phyloP scores from a whole-genome alignment of 2,888 invertebrate species.

The Nowickia ferox region DNA sequence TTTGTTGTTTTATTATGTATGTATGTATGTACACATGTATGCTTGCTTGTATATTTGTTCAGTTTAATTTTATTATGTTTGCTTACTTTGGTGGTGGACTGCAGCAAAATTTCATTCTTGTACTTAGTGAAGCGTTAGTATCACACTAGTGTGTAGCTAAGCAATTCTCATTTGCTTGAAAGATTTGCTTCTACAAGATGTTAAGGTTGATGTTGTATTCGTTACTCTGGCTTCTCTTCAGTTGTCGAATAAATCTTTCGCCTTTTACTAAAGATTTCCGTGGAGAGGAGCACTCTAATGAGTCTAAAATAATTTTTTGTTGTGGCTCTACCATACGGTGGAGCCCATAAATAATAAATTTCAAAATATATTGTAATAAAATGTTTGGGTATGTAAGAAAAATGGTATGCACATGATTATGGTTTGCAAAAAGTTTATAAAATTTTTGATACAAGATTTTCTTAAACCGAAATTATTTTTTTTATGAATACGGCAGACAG shows the following conservation, averaged over 20 bases:
- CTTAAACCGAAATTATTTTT: too few relatives aligned
- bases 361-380: not conserved
- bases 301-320: constrained; percentile 68
- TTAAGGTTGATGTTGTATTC: constrained; percentile 3
- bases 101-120: not conserved
- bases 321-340: constrained; percentile 39
- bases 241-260: constrained; percentile 76
- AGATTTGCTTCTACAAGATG: not conserved
- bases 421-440: too few relatives aligned
- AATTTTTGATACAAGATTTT: too few relatives aligned
- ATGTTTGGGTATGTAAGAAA: too few relatives aligned
- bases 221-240: constrained; percentile 74
- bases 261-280: constrained; percentile 76
- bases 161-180: constrained; percentile 54
- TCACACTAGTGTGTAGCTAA: not conserved
- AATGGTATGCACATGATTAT: too few relatives aligned
- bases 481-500: too few relatives aligned
- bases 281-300: constrained; percentile 75
- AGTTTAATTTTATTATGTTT: too few relatives aligned
- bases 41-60: not conserved
- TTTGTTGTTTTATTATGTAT: not conserved
- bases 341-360: constrained; percentile 59
- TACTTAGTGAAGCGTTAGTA: not conserved
- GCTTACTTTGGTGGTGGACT: too few relatives aligned
- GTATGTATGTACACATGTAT: not conserved